These are phyloP conservation scores for Julus scandinavius DNA, from an alignment of 2,888 invertebrate genomes.

Conservation along the genomic window DNA sequence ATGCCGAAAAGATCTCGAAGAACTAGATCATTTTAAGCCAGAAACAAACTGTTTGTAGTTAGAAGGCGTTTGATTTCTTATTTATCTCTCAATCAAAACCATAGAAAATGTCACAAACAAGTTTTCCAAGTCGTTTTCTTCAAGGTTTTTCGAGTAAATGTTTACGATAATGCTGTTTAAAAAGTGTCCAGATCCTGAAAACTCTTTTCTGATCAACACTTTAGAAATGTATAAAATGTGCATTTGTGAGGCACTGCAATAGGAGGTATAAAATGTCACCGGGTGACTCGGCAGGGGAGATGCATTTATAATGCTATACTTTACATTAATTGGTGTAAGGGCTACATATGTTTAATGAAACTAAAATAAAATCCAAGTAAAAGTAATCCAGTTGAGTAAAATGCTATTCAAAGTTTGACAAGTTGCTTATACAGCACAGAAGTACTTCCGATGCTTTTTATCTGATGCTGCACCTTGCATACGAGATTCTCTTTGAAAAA, in stretches of 20 bases:
- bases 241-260: constrained; percentile 1
- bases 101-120: constrained; percentile 18
- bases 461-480: no score
- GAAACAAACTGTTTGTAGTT: constrained; percentile 34
- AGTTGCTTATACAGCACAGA: no score
- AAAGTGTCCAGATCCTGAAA: not conserved
- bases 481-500: no score
- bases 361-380: no score
- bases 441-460: no score
- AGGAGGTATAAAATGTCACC: not conserved
- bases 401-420: no score
- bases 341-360: not conserved
- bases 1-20: not conserved
- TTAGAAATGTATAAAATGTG: not conserved
- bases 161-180: not conserved
- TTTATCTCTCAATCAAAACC: not conserved
- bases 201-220: not conserved
- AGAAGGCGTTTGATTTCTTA: constrained; percentile 30
- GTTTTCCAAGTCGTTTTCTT: not conserved
- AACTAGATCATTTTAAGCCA: constrained; percentile 13
- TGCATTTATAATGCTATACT: not conserved
- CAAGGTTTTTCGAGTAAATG: constrained; percentile 2
- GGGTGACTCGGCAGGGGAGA: not conserved
- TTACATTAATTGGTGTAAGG: not conserved
- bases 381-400: no score